These are phyloP conservation scores for Periplaneta americana DNA, from an alignment of 1,140 invertebrate genomes.

Conservation along the genomic window DNA sequence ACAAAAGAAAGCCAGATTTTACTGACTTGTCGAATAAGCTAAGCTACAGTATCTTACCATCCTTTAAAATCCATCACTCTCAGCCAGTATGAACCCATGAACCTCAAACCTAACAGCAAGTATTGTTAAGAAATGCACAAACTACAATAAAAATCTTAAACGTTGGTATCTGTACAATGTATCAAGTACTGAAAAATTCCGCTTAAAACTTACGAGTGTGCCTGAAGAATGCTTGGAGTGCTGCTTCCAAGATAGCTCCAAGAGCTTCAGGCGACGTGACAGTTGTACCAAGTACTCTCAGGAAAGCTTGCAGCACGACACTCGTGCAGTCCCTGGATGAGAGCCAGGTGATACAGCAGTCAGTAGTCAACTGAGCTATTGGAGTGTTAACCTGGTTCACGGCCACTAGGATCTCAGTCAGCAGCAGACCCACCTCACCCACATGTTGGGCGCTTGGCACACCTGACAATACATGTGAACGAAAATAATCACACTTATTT, in stretches of 20 bases:
- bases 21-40: no score
- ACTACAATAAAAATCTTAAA: no score
- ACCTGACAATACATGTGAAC: slow-evolving; percentile 33
- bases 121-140: no score
- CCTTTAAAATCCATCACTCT: no score
- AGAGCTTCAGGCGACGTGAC: slow-evolving; percentile 39
- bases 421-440: slow-evolving; percentile 41
- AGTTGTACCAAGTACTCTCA: slow-evolving; percentile 38
- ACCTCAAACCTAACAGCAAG: no score
- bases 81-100: no score
- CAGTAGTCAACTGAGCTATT: slow-evolving; percentile 23
- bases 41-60: no score
- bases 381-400: slow-evolving; percentile 37
- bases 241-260: slow-evolving; percentile 43
- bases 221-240: slow-evolving; percentile 44
- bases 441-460: slow-evolving; percentile 44
- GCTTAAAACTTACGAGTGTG: slow-evolving; percentile 31
- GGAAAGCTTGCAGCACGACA: slow-evolving; percentile 39
- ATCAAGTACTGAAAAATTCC: no score
- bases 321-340: slow-evolving; percentile 36
- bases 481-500: no score
- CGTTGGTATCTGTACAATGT: no score
- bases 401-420: slow-evolving; percentile 42
- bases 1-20: no score
- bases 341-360: slow-evolving; percentile 33